Percentiles rank a stretch among this genome's conserved stretches.
Conservation (phyloP, 2,797 vertebrate genomes). For the Cephalopachus bancanus region DNA sequence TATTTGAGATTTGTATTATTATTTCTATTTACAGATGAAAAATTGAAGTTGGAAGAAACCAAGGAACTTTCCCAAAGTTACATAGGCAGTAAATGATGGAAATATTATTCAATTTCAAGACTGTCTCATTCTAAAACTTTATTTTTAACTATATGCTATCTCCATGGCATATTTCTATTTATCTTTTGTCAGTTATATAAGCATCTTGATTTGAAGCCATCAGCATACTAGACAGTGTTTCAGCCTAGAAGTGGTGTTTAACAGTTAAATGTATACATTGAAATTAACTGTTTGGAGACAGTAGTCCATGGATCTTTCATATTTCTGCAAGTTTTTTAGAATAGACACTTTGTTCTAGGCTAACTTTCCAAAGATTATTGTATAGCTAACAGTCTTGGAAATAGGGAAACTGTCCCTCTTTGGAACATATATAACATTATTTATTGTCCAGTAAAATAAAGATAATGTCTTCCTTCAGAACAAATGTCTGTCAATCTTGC, state of each 20-base stretch:
- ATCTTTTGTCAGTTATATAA: background rate
- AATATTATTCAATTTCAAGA: background rate
- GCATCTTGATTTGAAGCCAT: background rate
- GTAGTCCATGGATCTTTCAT: background rate
- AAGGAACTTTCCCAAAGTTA: background rate
- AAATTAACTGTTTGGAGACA: background rate
- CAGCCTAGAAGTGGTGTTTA: background rate
- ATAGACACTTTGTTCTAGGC: background rate
- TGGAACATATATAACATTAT: too few relatives aligned
- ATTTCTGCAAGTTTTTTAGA: background rate
- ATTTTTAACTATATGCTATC: background rate
- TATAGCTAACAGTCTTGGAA: background rate
- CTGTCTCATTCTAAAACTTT: background rate
- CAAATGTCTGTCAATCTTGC: background rate
- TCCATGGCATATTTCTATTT: background rate
- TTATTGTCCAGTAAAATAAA: background rate
- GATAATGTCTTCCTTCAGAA: background rate
- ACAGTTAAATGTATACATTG: background rate
- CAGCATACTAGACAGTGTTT: background rate
- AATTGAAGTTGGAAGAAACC: background rate
- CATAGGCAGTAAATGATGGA: background rate
- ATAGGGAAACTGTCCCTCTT: background rate
- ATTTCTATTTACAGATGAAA: background rate
- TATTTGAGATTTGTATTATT: background rate
- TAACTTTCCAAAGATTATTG: background rate